phyloP scores from a whole-genome alignment of 2,888 invertebrate genomes.

The Dione juno region DNA sequence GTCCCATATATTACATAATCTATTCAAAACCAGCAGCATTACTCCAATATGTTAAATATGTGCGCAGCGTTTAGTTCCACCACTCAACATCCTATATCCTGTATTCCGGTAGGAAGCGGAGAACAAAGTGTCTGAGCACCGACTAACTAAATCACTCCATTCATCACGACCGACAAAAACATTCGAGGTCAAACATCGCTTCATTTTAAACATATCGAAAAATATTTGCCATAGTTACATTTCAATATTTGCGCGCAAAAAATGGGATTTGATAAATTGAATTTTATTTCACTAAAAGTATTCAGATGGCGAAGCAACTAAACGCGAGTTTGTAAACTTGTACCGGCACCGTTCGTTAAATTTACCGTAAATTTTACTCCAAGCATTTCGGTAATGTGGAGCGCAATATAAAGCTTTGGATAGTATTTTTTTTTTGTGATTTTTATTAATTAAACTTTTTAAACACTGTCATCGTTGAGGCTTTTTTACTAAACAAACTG shows the following conservation, averaged over 20 bases:
- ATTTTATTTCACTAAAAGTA: background rate
- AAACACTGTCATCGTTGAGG: background rate
- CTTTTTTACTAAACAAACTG: background rate
- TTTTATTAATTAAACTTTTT: background rate
- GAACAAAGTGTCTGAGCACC: no score
- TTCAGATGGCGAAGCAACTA: background rate
- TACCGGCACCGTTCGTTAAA: background rate
- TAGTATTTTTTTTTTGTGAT: background rate
- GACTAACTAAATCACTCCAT: background rate
- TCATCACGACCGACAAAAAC: background rate
- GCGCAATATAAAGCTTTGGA: constrained; percentile 11
- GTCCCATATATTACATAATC: no score
- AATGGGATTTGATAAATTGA: background rate
- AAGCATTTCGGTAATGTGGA: constrained; percentile 1
- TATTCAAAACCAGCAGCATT: no score
- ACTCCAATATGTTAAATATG: no score
- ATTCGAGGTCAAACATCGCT: background rate
- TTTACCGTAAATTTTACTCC: constrained; percentile 1
- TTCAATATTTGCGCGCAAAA: background rate
- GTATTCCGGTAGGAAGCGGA: no score
- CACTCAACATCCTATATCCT: background rate
- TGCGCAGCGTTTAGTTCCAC: background rate
- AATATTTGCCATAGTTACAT: background rate
- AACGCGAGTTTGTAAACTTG: constrained; percentile 17
- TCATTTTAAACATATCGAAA: background rate